Percentiles rank a stretch among this genome's conserved stretches.
Evolutionary conservation across 2,888 invertebrate species (phyloP).

Genomic region (Drosophila niveifrons): DNA sequence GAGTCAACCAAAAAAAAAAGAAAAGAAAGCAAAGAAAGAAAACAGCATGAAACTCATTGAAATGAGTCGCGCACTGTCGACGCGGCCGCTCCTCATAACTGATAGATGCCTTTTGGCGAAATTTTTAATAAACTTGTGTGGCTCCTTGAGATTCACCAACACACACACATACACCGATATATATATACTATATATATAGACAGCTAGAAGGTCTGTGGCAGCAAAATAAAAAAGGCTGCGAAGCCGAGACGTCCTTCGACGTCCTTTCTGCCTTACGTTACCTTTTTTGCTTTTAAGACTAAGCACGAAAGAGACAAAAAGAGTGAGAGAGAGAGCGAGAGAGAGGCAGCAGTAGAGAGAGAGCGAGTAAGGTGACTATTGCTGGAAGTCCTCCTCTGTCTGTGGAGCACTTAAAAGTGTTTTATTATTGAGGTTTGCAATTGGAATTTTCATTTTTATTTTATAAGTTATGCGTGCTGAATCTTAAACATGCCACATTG

Average conservation of each 20-base stretch:
- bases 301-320: neutral
- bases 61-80: slow-evolving; percentile 71
- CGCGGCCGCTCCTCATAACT: slow-evolving; percentile 64
- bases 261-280: slow-evolving; percentile 13
- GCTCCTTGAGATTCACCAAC: slow-evolving; percentile 25
- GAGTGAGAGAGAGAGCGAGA: too few species aligned
- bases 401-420: slow-evolving; percentile 68
- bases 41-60: slow-evolving; percentile 68
- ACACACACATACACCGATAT: slow-evolving; percentile 13
- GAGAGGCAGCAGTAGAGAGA: neutral
- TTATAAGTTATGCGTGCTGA: slow-evolving; percentile 76
- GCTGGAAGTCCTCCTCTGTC: neutral
- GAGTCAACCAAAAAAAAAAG: slow-evolving; percentile 19
- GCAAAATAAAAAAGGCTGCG: slow-evolving; percentile 32
- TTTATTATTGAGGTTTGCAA: slow-evolving; percentile 76
- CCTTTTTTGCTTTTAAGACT: slow-evolving; percentile 13
- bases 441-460: slow-evolving; percentile 80
- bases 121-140: slow-evolving; percentile 75
- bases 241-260: slow-evolving; percentile 21
- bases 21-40: slow-evolving; percentile 2
- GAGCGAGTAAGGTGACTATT: neutral
- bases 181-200: neutral
- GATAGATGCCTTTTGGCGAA: slow-evolving; percentile 76
- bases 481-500: slow-evolving; percentile 67
- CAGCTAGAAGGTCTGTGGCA: slow-evolving; percentile 25